Base-by-base conservation (phyloP, 2,888 invertebrate genomes). In the Drosophila cognata region DNA sequence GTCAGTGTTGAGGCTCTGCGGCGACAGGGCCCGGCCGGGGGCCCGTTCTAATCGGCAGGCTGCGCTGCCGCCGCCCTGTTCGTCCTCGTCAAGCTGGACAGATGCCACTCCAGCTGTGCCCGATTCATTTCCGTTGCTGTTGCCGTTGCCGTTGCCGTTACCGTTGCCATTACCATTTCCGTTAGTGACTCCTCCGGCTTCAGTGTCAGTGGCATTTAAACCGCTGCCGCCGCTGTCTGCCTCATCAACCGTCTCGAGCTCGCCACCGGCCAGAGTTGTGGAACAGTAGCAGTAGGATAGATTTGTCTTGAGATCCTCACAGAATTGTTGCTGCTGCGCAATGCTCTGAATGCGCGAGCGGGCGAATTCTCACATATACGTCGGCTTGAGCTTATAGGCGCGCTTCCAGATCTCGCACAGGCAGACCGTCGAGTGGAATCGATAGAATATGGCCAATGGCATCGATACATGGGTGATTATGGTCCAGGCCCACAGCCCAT, bases 391-490 rank as follows among this genome's bases (percentile, higher is more conserved):
- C 94, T 98, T 98, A 93, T 98, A 99, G 10, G 98, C 98, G 82
- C 97, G 95, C 93, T 98, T 98, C 99, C 98, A 99, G 89, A 99
- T 98, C 93, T 98, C 98, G 93, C 98, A 98, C 69, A 99, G 94
- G 92, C 98, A 98, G 2, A 99, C 98, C 0, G 98, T 98, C 51
- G 98, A 98, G 92, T 98, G 98, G 93, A 98, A 98, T 71, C 98
- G 95, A 94, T 98, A 98, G 94, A 98, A 98, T 74, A 98, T 98
- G 1, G 98, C 98, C 87, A 96, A 89, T 0, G 98, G 98, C 96
- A 98, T 98, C 2, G 97, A 97, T 2, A 98, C 97, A 91, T 98
- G 98, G 0, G 97, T 98, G 72, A 98, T 98, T 72, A 98, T 98
- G 18, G 98, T 98, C 98, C 98, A 98, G 38, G 98, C 98, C 98